Conservation (phyloP, 2,797 vertebrate species). For the Gymnoscopelus microlampas region DNA sequence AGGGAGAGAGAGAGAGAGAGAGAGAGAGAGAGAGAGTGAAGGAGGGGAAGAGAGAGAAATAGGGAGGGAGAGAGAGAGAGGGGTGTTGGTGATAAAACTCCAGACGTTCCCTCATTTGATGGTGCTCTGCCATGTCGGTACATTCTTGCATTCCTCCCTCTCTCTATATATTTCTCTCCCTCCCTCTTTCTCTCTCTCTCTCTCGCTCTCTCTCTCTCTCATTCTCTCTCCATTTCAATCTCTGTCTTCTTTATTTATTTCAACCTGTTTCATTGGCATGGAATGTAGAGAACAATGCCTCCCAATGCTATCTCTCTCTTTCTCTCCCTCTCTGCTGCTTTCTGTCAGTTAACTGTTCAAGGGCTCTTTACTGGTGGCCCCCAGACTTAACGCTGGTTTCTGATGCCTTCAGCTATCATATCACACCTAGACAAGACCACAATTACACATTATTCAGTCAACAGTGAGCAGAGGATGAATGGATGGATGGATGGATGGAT, state of each 20-base stretch:
- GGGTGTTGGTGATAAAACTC: conserved; percentile 93
- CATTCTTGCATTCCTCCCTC: conserved; percentile 83
- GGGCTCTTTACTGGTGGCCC: too few relatives aligned
- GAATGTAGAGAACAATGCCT: conserved; percentile 25
- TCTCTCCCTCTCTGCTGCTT: conserved; percentile 20
- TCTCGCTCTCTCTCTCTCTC: conserved; percentile 71
- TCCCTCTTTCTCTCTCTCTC: conserved; percentile 65
- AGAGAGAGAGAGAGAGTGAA: conserved; percentile 2
- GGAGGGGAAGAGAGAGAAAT: too few relatives aligned
- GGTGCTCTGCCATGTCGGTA: conserved; percentile 89
- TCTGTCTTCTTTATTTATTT: not conserved
- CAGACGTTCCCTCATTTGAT: conserved; percentile 96
- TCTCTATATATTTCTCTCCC: conserved; percentile 44
- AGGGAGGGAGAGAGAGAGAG: conserved; percentile 24
- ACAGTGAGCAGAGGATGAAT: not conserved
- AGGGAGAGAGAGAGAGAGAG: conserved; percentile 42
- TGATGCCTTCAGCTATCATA: too few relatives aligned
- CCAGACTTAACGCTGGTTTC: too few relatives aligned
- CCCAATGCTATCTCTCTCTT: conserved; percentile 17
- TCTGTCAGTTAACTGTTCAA: conserved; percentile 11
- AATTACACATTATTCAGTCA: not conserved
- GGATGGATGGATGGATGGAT: conserved; percentile 20
- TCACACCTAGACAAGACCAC: too few relatives aligned
- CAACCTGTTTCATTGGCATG: conserved; percentile 38
- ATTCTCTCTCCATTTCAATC: conserved; percentile 23